Conservation (phyloP, 2,888 invertebrate species). For the Ormyrus labotus region DNA sequence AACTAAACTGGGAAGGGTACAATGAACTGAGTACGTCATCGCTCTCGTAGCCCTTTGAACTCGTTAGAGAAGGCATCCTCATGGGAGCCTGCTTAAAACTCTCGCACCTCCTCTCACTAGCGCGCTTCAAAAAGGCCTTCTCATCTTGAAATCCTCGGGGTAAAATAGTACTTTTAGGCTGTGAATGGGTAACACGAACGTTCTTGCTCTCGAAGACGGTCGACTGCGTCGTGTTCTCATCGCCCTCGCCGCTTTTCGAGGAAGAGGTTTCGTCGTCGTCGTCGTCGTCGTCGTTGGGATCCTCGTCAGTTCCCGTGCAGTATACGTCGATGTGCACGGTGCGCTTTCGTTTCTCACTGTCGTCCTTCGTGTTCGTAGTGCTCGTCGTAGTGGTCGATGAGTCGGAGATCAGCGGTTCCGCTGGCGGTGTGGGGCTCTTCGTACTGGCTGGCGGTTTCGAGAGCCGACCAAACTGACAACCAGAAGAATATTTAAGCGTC, state of each 20-base stretch:
- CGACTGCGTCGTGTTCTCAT: slow-evolving; percentile 77
- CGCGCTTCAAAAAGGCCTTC: slow-evolving; percentile 66
- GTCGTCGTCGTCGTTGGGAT: slow-evolving; percentile 68
- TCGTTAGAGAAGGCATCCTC: slow-evolving; percentile 68
- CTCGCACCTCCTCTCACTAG: slow-evolving; percentile 62
- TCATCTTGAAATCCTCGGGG: slow-evolving; percentile 75
- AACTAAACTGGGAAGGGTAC: slow-evolving; percentile 81
- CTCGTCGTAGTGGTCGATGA: slow-evolving; percentile 46
- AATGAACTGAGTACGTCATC: slow-evolving; percentile 79
- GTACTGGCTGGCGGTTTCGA: slow-evolving; percentile 57
- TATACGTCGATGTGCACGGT: slow-evolving; percentile 87
- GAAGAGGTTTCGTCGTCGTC: slow-evolving; percentile 73
- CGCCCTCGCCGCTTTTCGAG: slow-evolving; percentile 62
- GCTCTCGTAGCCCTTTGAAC: slow-evolving; percentile 69
- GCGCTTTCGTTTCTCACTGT: slow-evolving; percentile 75
- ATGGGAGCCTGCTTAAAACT: slow-evolving; percentile 65
- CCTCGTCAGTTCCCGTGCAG: slow-evolving; percentile 81
- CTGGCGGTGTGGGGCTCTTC: slow-evolving; percentile 55
- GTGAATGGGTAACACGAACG: slow-evolving; percentile 79
- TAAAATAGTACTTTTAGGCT: slow-evolving; percentile 72
- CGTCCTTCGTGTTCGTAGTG: slow-evolving; percentile 52
- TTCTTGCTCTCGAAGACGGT: slow-evolving; percentile 82
- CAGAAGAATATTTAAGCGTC: too few species aligned
- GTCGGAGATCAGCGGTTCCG: slow-evolving; percentile 49
- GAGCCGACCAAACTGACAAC: slow-evolving; percentile 51